These are phyloP conservation scores for Eupithecia vulgata DNA, from an alignment of 2,888 invertebrate genomes.

Conservation along the genomic window DNA sequence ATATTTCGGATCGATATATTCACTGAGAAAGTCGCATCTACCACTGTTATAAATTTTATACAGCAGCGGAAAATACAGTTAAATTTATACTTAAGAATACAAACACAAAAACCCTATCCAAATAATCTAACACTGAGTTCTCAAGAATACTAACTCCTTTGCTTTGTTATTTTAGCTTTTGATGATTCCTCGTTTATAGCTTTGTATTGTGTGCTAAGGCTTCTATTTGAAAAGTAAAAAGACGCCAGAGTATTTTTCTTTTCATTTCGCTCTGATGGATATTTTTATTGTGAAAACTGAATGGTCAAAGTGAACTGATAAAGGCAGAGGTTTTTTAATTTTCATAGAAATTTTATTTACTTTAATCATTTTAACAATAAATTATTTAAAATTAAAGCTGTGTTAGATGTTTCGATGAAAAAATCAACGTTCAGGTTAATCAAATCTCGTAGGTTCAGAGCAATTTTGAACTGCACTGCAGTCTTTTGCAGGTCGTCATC, in stretches of 20 bases:
- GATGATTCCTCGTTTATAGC: slow-evolving; percentile 1
- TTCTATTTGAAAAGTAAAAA: slow-evolving; percentile 4
- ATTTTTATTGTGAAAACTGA: slow-evolving; percentile 5
- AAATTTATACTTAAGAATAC: background rate
- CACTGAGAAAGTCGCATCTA: no score
- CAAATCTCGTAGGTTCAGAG: background rate
- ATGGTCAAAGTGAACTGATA: background rate
- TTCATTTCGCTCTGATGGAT: slow-evolving; percentile 6
- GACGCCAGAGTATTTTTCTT: background rate
- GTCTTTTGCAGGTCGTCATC: no score
- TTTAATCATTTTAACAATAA: background rate
- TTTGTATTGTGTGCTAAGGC: slow-evolving; percentile 5
- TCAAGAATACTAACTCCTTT: background rate
- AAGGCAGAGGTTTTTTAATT: background rate
- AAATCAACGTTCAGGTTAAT: background rate
- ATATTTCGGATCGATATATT: background rate
- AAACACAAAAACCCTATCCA: background rate
- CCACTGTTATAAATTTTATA: background rate
- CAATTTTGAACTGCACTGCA: no score
- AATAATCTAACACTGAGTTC: background rate
- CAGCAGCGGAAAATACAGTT: background rate
- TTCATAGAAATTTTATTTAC: background rate
- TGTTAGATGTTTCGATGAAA: background rate
- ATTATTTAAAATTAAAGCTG: background rate
- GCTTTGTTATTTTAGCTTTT: background rate